Percentiles rank a stretch among this genome's conserved stretches.
These are phyloP conservation scores for cattle (Bos taurus) DNA, from an alignment of 2,113 vertebrate species.

Conservation along the genomic window ARS-UCD2.0 NC_037344.1:27149001-27149500, in stretches of 20 bases:
- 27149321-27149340: background rate
- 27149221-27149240: background rate
- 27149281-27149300: background rate
- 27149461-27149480: background rate
- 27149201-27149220: background rate
- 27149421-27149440: background rate
- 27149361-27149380: background rate
- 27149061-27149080: background rate
- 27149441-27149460: background rate
- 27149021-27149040: background rate
- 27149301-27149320: background rate
- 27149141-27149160: rapidly evolving
- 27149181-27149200: background rate
- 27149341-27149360: background rate
- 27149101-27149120: background rate
- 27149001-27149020: background rate
- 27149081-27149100: background rate
- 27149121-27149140: background rate
- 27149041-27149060: background rate
- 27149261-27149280: background rate
- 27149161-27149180: background rate
- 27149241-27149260: background rate
- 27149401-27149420: background rate
- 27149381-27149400: background rate
- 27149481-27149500: background rate